Conservation (phyloP, 1,140 invertebrate genomes). For the Nephila pilipes region DNA sequence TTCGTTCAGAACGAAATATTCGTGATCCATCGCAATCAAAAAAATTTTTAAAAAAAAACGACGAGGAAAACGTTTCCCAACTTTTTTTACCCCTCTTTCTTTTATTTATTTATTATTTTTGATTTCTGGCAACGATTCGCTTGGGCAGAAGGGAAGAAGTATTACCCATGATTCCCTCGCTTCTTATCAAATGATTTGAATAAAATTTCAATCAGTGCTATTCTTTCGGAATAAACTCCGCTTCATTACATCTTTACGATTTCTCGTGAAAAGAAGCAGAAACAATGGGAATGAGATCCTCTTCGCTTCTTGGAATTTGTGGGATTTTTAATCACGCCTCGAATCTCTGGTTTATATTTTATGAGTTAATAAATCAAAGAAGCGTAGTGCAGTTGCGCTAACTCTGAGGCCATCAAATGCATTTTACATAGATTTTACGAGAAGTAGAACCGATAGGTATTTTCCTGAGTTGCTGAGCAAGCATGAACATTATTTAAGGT, state of each 20-base stretch:
- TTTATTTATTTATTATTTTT: not conserved
- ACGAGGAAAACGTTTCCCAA: not conserved
- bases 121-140: not conserved
- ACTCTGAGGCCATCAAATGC: not conserved
- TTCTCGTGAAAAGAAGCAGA: not conserved
- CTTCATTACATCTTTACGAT: not conserved
- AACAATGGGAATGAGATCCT: not conserved
- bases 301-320: not conserved
- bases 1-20: slow-evolving; percentile 5
- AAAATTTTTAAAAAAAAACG: not conserved
- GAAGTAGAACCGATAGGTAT: not conserved
- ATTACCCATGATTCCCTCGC: not conserved
- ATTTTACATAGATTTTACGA: not conserved
- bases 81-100: not conserved
- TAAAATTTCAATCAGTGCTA: not conserved
- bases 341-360: not conserved
- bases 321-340: not conserved
- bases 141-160: not conserved
- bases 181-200: not conserved
- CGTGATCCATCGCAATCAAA: not conserved
- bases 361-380: not conserved
- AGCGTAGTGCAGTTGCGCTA: not conserved
- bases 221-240: not conserved
- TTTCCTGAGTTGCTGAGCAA: too few species aligned
- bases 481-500: too few species aligned